Percentiles rank a stretch among this genome's conserved stretches.
Evolutionary conservation across 1,140 invertebrate genomes (phyloP).

Genomic region (Drosophila oshimai): DNA sequence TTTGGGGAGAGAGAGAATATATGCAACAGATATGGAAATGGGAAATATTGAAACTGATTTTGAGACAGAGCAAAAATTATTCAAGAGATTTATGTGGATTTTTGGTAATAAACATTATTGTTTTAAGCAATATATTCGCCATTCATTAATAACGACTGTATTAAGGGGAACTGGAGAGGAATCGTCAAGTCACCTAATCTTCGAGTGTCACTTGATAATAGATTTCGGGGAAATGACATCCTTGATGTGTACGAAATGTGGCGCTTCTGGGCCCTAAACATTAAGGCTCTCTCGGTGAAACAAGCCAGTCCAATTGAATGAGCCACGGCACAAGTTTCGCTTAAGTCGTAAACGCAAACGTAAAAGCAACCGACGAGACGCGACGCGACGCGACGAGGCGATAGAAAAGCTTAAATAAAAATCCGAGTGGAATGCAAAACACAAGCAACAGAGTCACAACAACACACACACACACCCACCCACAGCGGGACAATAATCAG

Average conservation of each 20-base stretch:
- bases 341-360: conserved; percentile 58
- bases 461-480: background rate
- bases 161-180: conserved; percentile 3
- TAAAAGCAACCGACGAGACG: conserved; percentile 9
- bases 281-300: conserved; percentile 7
- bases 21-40: too few relatives aligned
- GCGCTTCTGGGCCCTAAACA: conserved; percentile 19
- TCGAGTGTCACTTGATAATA: conserved; percentile 21
- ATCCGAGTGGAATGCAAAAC: conserved; percentile 55
- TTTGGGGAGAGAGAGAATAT: too few relatives aligned
- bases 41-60: too few relatives aligned
- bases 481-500: conserved; percentile 23
- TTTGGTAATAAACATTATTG: too few relatives aligned
- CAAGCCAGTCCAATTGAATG: conserved; percentile 34
- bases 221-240: background rate
- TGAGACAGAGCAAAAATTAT: too few relatives aligned
- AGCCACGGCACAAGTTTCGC: conserved; percentile 48
- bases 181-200: conserved; percentile 1
- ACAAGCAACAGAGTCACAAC: conserved; percentile 12
- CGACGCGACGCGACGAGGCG: conserved; percentile 2
- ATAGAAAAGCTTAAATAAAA: conserved; percentile 52
- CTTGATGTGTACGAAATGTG: background rate
- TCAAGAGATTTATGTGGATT: too few relatives aligned
- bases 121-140: too few relatives aligned
- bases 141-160: conserved; percentile 11